Percentiles rank a stretch among this genome's conserved stretches.
phyloP scores from a whole-genome alignment of 2,113 vertebrate genomes.

The Patagioenas fasciata region DNA sequence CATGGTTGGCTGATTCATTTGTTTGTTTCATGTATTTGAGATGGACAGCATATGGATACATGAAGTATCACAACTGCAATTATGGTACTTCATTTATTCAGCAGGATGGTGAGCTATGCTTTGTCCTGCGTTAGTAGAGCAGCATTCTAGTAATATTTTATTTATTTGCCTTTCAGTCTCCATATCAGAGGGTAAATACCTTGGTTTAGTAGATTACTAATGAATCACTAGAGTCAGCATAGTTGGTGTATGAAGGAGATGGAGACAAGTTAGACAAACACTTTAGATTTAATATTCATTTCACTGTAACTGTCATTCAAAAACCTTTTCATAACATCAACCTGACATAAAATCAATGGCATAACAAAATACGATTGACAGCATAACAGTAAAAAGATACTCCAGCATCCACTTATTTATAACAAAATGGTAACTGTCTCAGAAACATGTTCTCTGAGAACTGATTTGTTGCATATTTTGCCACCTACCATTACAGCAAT shows the following conservation, averaged over 20 bases:
- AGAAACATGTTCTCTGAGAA: neutral
- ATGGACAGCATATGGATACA: neutral
- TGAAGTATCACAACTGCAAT: neutral
- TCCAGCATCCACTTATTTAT: neutral
- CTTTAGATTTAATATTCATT: neutral
- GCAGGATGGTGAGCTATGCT: neutral
- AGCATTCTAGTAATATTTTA: neutral
- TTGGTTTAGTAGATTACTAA: neutral
- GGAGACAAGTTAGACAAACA: neutral
- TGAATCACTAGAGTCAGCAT: neutral
- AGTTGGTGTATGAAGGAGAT: neutral
- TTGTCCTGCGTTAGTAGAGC: neutral
- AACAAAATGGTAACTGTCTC: neutral
- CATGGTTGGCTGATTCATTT: neutral
- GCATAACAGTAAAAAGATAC: neutral
- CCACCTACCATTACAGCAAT: neutral
- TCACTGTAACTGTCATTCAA: neutral
- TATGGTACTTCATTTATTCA: neutral
- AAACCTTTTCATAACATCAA: neutral
- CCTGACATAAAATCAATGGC: slow-evolving; percentile 4
- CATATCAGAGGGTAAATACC: neutral
- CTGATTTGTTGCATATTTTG: neutral
- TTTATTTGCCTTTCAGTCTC: neutral
- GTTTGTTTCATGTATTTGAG: neutral
- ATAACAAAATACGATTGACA: neutral